A percentile compares a stretch with the other conserved stretches of the same genome.
Evolutionary conservation across 2,113 vertebrate genomes (phyloP).

Genomic region (Nymphicus hollandicus): DNA sequence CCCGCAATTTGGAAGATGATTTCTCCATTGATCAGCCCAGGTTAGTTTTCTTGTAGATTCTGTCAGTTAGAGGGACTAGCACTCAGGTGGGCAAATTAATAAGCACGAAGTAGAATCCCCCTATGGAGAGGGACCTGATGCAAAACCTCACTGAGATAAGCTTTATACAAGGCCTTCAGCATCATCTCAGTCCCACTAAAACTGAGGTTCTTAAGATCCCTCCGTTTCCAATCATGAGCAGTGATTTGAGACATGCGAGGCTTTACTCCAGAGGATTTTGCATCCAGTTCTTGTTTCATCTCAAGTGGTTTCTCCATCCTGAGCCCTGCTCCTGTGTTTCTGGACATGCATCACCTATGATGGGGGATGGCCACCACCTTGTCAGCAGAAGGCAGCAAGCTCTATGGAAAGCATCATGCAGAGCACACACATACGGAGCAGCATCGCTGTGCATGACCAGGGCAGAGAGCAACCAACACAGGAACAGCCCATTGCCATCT

Average conservation of each 20-base stretch:
- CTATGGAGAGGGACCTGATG: background rate
- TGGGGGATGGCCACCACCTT: background rate
- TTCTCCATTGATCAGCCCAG: conserved; percentile 72
- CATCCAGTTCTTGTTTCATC: background rate
- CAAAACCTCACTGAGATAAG: background rate
- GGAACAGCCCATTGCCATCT: background rate
- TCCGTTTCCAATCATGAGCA: background rate
- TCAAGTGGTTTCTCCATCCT: background rate
- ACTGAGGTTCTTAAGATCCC: background rate
- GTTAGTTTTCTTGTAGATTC: conserved; percentile 68
- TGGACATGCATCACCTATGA: rapidly evolving
- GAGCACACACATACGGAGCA: background rate
- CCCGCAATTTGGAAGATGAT: conserved; percentile 79
- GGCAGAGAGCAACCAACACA: background rate
- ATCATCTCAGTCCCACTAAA: background rate
- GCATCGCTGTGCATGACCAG: background rate
- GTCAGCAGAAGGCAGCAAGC: background rate
- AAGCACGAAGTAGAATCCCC: background rate
- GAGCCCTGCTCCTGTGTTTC: background rate
- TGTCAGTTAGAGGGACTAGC: conserved; percentile 68
- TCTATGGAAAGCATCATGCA: rapidly evolving
- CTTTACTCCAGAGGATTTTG: background rate
- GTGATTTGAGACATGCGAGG: rapidly evolving
- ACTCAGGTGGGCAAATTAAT: conserved; percentile 61
- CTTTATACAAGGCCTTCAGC: background rate